phyloP scores from a whole-genome alignment of 2,888 invertebrate species.

The Thymelicus acteon region DNA sequence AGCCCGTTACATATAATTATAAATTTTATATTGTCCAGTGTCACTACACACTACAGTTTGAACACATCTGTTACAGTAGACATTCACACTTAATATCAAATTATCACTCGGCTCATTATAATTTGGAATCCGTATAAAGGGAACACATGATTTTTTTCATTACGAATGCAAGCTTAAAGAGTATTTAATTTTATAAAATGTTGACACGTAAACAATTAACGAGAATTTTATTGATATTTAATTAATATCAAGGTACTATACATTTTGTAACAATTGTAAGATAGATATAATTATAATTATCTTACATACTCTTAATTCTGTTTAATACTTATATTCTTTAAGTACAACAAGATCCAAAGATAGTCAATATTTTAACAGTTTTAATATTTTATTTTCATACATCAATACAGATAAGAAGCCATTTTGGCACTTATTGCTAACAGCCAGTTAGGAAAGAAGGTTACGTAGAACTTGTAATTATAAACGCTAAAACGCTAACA shows the following conservation, averaged over 20 bases:
- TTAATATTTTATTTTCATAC: conserved; percentile 28
- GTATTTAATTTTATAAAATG: background rate
- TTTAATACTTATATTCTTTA: background rate
- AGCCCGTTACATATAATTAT: conserved; percentile 15
- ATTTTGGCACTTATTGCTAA: conserved; percentile 66
- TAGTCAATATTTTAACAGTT: background rate
- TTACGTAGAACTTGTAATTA: background rate
- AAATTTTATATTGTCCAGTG: conserved; percentile 37
- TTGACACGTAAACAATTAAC: background rate
- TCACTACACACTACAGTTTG: conserved; percentile 58
- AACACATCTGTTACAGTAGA: conserved; percentile 61
- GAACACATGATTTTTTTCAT: background rate
- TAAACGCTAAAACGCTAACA: too few relatives aligned
- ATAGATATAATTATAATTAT: too few relatives aligned
- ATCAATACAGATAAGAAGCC: conserved; percentile 55
- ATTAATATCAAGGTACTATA: background rate
- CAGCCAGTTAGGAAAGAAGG: conserved; percentile 19
- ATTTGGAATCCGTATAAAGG: conserved; percentile 11
- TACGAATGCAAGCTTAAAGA: conserved; percentile 1
- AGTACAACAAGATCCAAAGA: background rate
- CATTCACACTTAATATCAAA: conserved; percentile 5
- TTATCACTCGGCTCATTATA: conserved; percentile 2
- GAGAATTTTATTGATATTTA: background rate
- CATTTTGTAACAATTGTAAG: too few relatives aligned
- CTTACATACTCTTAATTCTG: too few relatives aligned